These are phyloP conservation scores for Gadopsis marmoratus DNA, from an alignment of 2,797 vertebrate genomes.

Conservation along the genomic window DNA sequence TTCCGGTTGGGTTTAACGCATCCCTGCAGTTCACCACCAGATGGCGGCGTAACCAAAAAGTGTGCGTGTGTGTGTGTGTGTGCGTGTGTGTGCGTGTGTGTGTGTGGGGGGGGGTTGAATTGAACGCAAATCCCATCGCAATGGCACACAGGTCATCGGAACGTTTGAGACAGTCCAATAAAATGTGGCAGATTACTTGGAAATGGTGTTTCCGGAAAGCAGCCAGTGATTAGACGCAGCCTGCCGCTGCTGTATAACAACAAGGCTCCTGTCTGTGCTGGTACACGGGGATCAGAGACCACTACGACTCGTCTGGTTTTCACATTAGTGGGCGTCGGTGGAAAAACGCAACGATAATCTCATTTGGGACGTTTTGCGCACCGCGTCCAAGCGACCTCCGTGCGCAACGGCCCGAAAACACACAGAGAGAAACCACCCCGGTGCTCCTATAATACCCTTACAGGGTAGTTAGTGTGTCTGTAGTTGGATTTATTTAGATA, in stretches of 20 bases:
- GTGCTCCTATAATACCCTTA: neutral
- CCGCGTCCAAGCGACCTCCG: conserved; percentile 50
- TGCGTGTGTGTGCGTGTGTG: too few relatives aligned
- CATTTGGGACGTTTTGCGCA: conserved; percentile 37
- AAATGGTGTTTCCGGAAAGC: neutral
- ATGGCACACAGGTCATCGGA: neutral
- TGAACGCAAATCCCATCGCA: too few relatives aligned
- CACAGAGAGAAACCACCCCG: too few relatives aligned
- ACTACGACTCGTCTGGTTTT: conserved; percentile 55
- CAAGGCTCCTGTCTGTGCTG: neutral
- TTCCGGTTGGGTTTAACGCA: conserved; percentile 46
- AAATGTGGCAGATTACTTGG: neutral
- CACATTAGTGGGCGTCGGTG: conserved; percentile 55
- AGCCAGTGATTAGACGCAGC: neutral
- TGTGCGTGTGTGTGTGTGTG: too few relatives aligned
- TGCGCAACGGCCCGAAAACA: conserved; percentile 43
- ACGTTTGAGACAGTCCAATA: neutral
- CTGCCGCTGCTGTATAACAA: neutral
- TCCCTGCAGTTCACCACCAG: conserved; percentile 31
- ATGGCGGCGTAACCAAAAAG: conserved; percentile 28
- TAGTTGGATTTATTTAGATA: neutral
- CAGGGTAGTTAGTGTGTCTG: neutral
- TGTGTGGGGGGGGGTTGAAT: too few relatives aligned
- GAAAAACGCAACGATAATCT: conserved; percentile 54
- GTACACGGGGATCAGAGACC: neutral